Evolutionary conservation across 2,113 vertebrate species (phyloP).

Genomic region (Pangasianodon hypophthalmus): DNA sequence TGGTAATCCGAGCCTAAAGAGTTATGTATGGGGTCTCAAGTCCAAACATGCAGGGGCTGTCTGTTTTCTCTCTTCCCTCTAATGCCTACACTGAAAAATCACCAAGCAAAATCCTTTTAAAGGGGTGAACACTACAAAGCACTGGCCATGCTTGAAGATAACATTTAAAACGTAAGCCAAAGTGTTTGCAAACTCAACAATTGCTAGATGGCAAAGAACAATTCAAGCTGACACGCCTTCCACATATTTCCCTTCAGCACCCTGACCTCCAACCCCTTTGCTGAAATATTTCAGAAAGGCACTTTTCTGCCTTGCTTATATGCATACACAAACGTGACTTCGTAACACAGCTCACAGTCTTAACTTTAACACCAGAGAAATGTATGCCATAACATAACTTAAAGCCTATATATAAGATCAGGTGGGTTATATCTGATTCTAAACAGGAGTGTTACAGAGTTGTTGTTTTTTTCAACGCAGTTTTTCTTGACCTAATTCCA

Average conservation of each 20-base stretch:
- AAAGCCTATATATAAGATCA: background rate
- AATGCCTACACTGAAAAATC: conserved; percentile 50
- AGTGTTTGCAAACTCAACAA: background rate
- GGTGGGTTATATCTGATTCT: conserved; percentile 2
- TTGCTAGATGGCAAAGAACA: background rate
- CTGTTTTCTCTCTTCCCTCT: conserved; percentile 71
- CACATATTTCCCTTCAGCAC: conserved; percentile 50
- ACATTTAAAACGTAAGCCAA: background rate
- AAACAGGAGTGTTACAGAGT: background rate
- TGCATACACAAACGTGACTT: background rate
- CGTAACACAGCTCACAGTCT: background rate
- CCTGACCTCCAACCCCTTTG: conserved; percentile 70
- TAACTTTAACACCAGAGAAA: background rate
- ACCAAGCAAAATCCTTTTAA: conserved; percentile 16
- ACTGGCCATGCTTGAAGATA: background rate
- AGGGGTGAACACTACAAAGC: background rate
- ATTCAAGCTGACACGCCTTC: conserved; percentile 35
- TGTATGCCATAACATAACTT: background rate
- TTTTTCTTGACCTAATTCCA: conserved; percentile 33
- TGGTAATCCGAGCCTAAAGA: conserved; percentile 72
- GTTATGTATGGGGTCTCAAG: conserved; percentile 74
- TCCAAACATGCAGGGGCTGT: conserved; percentile 73
- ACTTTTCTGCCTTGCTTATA: background rate
- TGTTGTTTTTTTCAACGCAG: background rate
- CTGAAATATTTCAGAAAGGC: conserved; percentile 58